Evolutionary conservation across 2,797 vertebrate genomes (phyloP).

Genomic region (Zenarchopterus dispar): DNA sequence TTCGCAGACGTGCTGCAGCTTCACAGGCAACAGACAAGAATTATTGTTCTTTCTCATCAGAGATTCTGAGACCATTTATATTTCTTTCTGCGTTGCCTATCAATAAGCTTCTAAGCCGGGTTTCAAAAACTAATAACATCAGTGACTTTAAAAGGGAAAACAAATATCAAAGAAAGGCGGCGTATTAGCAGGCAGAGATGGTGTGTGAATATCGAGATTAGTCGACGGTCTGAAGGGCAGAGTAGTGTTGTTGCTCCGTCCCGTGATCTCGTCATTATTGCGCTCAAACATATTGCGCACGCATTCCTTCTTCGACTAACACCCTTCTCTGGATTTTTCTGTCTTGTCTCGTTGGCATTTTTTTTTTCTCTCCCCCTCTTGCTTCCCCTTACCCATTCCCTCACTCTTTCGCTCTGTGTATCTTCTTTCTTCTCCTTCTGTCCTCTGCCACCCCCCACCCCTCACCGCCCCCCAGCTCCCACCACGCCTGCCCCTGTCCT

Average conservation of each 20-base stretch:
- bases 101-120: constrained; percentile 72
- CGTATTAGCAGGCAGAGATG: constrained; percentile 56
- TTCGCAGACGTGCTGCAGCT: constrained; percentile 40
- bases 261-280: constrained; percentile 50
- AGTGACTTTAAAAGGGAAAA: constrained; percentile 76
- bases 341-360: constrained; percentile 26
- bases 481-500: constrained; percentile 63
- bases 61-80: constrained; percentile 67
- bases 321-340: constrained; percentile 41
- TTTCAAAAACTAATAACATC: constrained; percentile 79
- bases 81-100: constrained; percentile 63
- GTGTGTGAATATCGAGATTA: constrained; percentile 67
- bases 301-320: constrained; percentile 37
- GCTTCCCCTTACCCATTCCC: constrained; percentile 31
- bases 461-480: constrained; percentile 33
- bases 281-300: constrained; percentile 34
- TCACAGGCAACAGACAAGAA: constrained; percentile 43
- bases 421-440: constrained; percentile 66
- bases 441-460: constrained; percentile 48
- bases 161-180: constrained; percentile 74
- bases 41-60: constrained; percentile 66
- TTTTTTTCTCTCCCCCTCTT: constrained; percentile 4
- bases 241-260: constrained; percentile 46
- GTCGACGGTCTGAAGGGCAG: constrained; percentile 57
- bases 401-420: constrained; percentile 42